These are phyloP conservation scores for Ctenoplectra terminalis DNA, from an alignment of 1,140 invertebrate species.

Conservation along the genomic window DNA sequence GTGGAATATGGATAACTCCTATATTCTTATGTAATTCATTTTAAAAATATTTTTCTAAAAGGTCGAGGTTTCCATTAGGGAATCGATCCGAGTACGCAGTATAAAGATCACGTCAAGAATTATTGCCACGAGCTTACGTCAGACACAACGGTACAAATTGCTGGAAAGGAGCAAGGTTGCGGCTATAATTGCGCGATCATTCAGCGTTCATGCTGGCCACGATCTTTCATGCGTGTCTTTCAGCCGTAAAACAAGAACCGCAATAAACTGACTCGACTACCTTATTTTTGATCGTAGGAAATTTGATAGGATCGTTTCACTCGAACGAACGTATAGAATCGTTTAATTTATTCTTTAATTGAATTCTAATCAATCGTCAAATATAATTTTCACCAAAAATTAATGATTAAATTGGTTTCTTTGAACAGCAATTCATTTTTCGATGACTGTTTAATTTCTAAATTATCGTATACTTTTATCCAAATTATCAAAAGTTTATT, in stretches of 20 bases:
- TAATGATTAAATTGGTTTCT: not conserved
- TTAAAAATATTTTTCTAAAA: not conserved
- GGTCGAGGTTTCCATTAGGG: not conserved
- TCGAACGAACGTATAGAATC: too few species aligned
- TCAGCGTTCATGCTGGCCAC: conserved; percentile 1
- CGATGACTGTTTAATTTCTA: too few species aligned
- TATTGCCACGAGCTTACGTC: conserved; percentile 37
- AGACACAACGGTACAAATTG: conserved; percentile 44
- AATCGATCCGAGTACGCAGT: not conserved
- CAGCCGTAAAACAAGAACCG: not conserved
- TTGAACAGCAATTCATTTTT: not conserved
- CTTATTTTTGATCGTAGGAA: not conserved
- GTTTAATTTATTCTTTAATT: not conserved
- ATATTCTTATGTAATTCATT: too few species aligned
- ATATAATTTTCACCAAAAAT: not conserved
- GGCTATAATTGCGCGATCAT: conserved; percentile 22
- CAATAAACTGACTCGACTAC: not conserved
- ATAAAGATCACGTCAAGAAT: not conserved
- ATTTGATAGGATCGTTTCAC: too few species aligned
- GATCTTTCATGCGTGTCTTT: conserved; percentile 17
- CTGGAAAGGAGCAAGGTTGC: conserved; percentile 43
- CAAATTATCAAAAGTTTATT: too few species aligned
- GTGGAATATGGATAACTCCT: too few species aligned
- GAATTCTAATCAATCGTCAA: not conserved
- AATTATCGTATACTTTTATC: too few species aligned